Percentiles rank a stretch among this genome's conserved stretches.
phyloP scores from a whole-genome alignment of 2,888 invertebrate genomes.

The Xestia rhomboidea region DNA sequence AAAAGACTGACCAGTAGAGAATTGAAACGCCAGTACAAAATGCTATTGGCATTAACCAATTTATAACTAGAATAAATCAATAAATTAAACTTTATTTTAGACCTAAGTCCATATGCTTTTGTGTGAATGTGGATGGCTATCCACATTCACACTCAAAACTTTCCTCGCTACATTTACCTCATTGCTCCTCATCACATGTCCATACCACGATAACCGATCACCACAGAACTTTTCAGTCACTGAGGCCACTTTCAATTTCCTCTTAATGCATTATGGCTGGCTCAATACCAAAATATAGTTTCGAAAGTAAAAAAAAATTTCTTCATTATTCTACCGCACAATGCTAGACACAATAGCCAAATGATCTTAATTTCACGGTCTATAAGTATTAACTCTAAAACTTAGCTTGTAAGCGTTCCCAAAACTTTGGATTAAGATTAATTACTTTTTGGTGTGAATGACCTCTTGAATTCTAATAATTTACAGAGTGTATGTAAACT shows the following conservation, averaged over 20 bases:
- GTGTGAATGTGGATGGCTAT: no score
- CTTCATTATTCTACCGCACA: not conserved
- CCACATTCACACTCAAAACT: no score
- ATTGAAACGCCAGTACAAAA: no score
- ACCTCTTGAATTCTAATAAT: slow-evolving; percentile 31
- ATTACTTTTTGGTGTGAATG: slow-evolving; percentile 53
- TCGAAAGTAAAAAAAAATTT: not conserved
- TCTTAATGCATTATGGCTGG: not conserved
- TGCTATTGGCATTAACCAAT: no score
- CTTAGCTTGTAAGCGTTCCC: slow-evolving; percentile 44
- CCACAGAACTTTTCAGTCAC: not conserved
- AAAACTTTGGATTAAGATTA: slow-evolving; percentile 56
- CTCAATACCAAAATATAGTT: not conserved
- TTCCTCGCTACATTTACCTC: no score
- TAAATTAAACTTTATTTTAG: no score
- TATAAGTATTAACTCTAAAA: slow-evolving; percentile 40
- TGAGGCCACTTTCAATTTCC: not conserved
- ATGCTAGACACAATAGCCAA: slow-evolving; percentile 16
- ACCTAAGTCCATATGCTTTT: no score
- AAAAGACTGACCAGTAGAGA: no score
- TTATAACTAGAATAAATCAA: no score
- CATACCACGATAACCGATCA: not conserved
- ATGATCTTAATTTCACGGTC: slow-evolving; percentile 43
- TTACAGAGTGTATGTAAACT: slow-evolving; percentile 6
- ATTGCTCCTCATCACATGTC: no score